Evolutionary conservation across 2,113 vertebrate species (phyloP).

Genomic region (Odocoileus hemionus): DNA sequence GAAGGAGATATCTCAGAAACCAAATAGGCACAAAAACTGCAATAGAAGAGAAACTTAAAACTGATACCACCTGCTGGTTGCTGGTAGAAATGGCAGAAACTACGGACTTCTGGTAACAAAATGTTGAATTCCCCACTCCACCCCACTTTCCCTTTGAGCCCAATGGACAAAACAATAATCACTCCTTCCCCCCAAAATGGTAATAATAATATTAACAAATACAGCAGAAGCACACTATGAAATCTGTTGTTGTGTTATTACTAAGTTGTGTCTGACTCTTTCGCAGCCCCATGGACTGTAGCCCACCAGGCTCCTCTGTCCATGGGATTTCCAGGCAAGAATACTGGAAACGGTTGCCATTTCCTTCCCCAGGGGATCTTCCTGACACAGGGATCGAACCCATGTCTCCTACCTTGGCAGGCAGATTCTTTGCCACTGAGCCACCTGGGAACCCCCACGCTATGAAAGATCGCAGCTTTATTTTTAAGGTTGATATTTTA

Average conservation of each 20-base stretch:
- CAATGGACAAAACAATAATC: neutral
- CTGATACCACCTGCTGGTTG: constrained; percentile 69
- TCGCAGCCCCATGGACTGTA: neutral
- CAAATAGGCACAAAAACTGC: neutral
- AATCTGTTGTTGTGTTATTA: neutral
- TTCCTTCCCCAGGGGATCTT: neutral
- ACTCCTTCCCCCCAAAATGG: neutral
- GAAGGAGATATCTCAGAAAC: neutral
- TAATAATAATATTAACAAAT: neutral
- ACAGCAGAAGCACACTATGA: neutral
- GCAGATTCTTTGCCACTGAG: neutral
- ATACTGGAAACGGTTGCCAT: accelerated
- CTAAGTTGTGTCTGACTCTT: neutral
- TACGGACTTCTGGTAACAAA: neutral
- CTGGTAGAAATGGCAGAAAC: constrained; percentile 37
- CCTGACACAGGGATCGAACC: neutral
- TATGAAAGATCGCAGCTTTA: neutral
- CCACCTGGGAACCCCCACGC: neutral
- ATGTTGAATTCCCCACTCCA: neutral
- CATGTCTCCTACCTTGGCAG: neutral
- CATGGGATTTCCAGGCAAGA: neutral
- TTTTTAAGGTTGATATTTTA: neutral
- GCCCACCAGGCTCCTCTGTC: neutral
- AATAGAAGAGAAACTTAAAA: neutral
- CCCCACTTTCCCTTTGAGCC: neutral